These are phyloP conservation scores for Diplodus puntazzo DNA, from an alignment of 2,797 vertebrate genomes.

Conservation along the genomic window DNA sequence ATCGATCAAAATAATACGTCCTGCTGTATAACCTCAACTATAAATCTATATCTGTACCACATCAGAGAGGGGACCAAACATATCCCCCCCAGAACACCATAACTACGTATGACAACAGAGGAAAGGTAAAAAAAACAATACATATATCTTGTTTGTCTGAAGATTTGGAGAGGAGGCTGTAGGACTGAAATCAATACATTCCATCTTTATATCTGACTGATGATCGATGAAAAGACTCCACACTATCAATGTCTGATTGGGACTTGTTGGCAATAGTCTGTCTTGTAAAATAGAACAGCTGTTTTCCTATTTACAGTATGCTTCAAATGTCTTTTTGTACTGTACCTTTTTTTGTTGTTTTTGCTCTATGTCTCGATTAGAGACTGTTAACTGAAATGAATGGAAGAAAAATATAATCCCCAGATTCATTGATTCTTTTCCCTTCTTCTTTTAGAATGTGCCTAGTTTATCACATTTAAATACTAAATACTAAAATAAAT, in stretches of 20 bases:
- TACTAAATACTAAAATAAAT: constrained; percentile 35
- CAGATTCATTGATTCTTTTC: constrained; percentile 12
- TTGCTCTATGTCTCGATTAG: constrained; percentile 34
- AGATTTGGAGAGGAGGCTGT: constrained; percentile 3
- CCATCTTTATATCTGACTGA: constrained; percentile 39
- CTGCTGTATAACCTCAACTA: not conserved
- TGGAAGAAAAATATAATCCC: constrained; percentile 31
- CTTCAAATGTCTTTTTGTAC: constrained; percentile 61
- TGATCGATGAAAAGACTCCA: constrained; percentile 21
- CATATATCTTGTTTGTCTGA: not conserved
- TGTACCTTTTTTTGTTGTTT: constrained; percentile 34
- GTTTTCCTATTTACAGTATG: constrained; percentile 34
- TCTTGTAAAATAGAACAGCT: constrained; percentile 41
- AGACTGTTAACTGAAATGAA: constrained; percentile 48
- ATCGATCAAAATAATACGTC: not conserved
- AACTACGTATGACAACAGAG: not conserved
- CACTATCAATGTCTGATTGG: constrained; percentile 18
- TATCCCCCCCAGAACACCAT: not conserved
- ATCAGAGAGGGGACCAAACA: not conserved
- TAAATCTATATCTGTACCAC: not conserved
- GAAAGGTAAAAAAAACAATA: not conserved
- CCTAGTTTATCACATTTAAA: constrained; percentile 54
- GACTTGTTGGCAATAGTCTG: constrained; percentile 40
- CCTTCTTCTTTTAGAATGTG: constrained; percentile 57
- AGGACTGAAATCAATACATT: constrained; percentile 49